Conservation (phyloP, 2,888 invertebrate species). For the Latrodectus hesperus region DNA sequence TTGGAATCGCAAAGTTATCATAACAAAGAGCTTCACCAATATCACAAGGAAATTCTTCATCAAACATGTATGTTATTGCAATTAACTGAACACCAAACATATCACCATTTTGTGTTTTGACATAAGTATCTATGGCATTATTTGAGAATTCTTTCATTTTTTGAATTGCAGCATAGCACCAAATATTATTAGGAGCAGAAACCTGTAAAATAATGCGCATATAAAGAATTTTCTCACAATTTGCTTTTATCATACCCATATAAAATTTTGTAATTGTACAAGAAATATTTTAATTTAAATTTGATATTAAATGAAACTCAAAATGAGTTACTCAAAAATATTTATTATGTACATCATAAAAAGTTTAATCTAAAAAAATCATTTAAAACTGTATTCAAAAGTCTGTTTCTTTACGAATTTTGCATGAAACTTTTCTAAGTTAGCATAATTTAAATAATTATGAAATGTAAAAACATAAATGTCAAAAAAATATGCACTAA, state of each 20-base stretch:
- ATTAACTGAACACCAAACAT: constrained; percentile 45
- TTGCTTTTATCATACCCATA: too few relatives aligned
- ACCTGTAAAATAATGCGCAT: constrained; percentile 18
- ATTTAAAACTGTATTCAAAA: not conserved
- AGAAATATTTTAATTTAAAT: not conserved
- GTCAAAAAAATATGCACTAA: too few relatives aligned
- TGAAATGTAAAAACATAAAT: too few relatives aligned
- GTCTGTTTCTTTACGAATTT: too few relatives aligned
- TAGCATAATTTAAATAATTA: too few relatives aligned
- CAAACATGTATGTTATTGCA: constrained; percentile 13
- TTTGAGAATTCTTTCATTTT: constrained; percentile 46
- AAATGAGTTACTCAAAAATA: too few relatives aligned
- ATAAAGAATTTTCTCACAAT: too few relatives aligned
- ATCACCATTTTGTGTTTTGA: constrained; percentile 13
- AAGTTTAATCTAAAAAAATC: constrained; percentile 3
- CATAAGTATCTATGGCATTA: constrained; percentile 18
- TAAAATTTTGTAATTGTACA: too few relatives aligned
- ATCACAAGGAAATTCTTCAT: constrained; percentile 42
- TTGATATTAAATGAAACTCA: too few relatives aligned
- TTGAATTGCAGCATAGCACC: constrained; percentile 27
- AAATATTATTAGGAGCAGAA: constrained; percentile 20
- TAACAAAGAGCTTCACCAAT: constrained; percentile 37
- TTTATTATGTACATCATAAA: not conserved
- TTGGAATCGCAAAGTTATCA: constrained; percentile 23
- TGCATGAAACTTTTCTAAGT: too few relatives aligned